Evolutionary conservation across 2,888 invertebrate species (phyloP).

Genomic region (Hyalella azteca): DNA sequence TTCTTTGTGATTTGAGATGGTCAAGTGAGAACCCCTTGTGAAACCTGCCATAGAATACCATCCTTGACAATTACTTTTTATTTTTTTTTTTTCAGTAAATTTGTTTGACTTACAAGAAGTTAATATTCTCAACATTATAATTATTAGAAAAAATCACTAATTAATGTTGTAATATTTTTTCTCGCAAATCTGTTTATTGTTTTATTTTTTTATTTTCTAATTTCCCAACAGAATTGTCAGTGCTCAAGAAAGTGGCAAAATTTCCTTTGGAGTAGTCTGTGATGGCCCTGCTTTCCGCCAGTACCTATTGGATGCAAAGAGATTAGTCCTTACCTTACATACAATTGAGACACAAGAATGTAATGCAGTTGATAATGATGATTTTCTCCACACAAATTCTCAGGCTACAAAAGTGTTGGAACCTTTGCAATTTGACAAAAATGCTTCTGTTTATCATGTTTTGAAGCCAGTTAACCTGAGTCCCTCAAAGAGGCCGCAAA

Average conservation of each 20-base stretch:
- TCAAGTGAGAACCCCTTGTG: too few relatives aligned
- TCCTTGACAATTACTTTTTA: too few relatives aligned
- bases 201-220: too few relatives aligned
- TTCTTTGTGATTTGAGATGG: too few relatives aligned
- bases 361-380: neutral
- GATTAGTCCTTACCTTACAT: neutral
- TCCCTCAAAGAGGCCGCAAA: neutral
- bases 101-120: too few relatives aligned
- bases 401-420: neutral
- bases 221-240: neutral
- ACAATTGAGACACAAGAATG: neutral
- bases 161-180: too few relatives aligned
- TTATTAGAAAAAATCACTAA: too few relatives aligned
- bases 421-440: neutral
- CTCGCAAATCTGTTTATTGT: too few relatives aligned
- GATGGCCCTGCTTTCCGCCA: slow-evolving; percentile 21
- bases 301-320: neutral
- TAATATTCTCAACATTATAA: too few relatives aligned
- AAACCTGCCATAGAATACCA: too few relatives aligned
- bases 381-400: too few relatives aligned
- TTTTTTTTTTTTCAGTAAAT: too few relatives aligned
- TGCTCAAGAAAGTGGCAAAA: neutral
- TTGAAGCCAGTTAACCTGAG: neutral
- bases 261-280: neutral
- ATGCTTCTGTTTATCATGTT: neutral